These are phyloP conservation scores for Geodia barretti DNA, from an alignment of 37 sponge, comb jelly and placozoan species.

Conservation along the genomic window DNA sequence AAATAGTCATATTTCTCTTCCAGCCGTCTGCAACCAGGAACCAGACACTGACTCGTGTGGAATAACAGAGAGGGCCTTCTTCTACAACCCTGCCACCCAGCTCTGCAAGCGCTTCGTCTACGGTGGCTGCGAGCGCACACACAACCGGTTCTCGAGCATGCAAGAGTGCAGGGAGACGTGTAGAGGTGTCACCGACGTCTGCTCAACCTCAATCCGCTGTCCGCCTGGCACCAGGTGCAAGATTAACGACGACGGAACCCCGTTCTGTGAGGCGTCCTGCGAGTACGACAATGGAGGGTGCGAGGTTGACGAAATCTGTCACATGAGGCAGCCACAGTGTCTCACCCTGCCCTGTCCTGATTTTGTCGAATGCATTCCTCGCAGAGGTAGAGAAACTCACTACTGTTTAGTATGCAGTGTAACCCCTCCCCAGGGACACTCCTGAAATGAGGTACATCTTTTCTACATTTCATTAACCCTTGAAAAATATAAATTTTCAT, in stretches of 20 bases:
- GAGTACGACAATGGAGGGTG: slow-evolving; percentile 42
- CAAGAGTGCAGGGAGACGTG: not conserved
- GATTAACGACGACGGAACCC: slow-evolving; percentile 3
- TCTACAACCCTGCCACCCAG: not conserved
- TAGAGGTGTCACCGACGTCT: not conserved
- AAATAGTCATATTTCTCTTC: too few relatives aligned
- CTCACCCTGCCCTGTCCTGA: not conserved
- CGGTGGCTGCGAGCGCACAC: not conserved
- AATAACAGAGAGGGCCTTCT: not conserved
- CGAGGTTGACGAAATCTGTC: slow-evolving; percentile 8
- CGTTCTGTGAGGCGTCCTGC: slow-evolving; percentile 41
- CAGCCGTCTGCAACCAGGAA: not conserved
- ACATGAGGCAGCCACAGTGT: not conserved
- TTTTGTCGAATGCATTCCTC: not conserved
- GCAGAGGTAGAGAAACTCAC: too few relatives aligned
- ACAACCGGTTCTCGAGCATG: not conserved
- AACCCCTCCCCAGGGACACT: too few relatives aligned
- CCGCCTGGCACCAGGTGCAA: not conserved
- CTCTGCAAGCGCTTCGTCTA: not conserved
- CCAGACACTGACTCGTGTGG: not conserved
- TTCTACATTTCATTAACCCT: too few relatives aligned
- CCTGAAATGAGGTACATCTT: too few relatives aligned
- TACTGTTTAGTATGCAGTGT: too few relatives aligned
- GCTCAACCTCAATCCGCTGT: not conserved
- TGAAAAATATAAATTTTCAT: too few relatives aligned